phyloP scores from a whole-genome alignment of 2,113 vertebrate species.

The Hylia prasina region DNA sequence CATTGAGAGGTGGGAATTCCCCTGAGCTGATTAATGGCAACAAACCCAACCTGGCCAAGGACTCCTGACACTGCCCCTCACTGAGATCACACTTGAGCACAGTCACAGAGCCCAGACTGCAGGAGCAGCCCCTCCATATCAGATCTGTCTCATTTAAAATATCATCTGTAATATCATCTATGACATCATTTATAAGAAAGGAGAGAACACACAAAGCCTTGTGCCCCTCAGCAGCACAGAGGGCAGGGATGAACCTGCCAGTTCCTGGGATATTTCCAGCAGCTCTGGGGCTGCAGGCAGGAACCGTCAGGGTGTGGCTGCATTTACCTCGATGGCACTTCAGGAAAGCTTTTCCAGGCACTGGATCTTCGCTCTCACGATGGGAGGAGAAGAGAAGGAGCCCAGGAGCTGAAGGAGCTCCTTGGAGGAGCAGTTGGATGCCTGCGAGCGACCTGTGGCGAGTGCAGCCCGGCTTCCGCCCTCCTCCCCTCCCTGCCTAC shows the following conservation, averaged over 20 bases:
- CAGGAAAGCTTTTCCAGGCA: not conserved
- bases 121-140: not conserved
- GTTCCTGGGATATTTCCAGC: not conserved
- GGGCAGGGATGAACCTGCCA: not conserved
- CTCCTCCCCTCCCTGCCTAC: not conserved
- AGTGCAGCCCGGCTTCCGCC: not conserved
- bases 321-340: not conserved
- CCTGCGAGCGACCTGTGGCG: rapidly evolving
- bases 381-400: not conserved
- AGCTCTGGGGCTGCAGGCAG: not conserved
- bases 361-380: not conserved
- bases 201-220: not conserved
- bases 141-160: not conserved
- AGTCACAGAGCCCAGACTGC: not conserved
- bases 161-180: rapidly evolving
- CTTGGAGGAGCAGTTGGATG: not conserved
- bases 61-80: not conserved
- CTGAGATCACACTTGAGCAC: not conserved
- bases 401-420: not conserved
- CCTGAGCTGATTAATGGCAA: not conserved
- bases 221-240: not conserved
- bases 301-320: not conserved
- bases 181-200: not conserved
- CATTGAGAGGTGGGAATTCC: not conserved
- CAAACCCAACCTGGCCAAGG: not conserved